A percentile compares a stretch with the other conserved stretches of the same genome.
These are phyloP conservation scores for Rhinophrynus dorsalis DNA, from an alignment of 2,797 vertebrate genomes.

Conservation along the genomic window DNA sequence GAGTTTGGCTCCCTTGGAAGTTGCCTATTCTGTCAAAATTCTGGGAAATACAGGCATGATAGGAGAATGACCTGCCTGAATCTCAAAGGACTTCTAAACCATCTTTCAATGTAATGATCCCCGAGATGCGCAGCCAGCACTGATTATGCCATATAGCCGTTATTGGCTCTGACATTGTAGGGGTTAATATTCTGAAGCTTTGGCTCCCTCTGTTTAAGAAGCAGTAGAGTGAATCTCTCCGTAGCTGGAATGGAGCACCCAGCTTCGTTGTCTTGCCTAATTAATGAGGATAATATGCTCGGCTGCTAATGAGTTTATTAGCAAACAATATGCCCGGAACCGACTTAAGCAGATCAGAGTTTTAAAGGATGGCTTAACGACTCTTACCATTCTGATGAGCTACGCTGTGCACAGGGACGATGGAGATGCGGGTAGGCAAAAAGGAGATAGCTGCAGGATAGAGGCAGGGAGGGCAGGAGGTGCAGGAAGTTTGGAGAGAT, in stretches of 20 bases:
- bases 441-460: no score
- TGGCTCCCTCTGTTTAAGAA: constrained; percentile 28
- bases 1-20: no score
- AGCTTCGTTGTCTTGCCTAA: constrained; percentile 65
- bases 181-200: constrained; percentile 33
- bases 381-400: constrained; percentile 65
- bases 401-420: constrained; percentile 36
- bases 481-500: background rate
- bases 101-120: no score
- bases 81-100: no score
- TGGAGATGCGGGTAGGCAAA: no score
- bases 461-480: no score
- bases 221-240: constrained; percentile 40
- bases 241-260: constrained; percentile 27
- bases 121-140: no score
- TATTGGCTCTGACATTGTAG: background rate
- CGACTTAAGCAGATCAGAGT: constrained; percentile 70
- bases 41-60: no score
- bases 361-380: constrained; percentile 68
- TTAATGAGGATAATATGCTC: constrained; percentile 72
- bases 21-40: no score
- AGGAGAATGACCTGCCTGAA: no score
- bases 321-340: constrained; percentile 70
- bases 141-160: no score
- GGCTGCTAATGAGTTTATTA: constrained; percentile 72